A percentile compares a stretch with the other conserved stretches of the same genome.
Evolutionary conservation across 1,140 invertebrate species (phyloP).

Genomic region (Venustaconcha ellipsiformis): DNA sequence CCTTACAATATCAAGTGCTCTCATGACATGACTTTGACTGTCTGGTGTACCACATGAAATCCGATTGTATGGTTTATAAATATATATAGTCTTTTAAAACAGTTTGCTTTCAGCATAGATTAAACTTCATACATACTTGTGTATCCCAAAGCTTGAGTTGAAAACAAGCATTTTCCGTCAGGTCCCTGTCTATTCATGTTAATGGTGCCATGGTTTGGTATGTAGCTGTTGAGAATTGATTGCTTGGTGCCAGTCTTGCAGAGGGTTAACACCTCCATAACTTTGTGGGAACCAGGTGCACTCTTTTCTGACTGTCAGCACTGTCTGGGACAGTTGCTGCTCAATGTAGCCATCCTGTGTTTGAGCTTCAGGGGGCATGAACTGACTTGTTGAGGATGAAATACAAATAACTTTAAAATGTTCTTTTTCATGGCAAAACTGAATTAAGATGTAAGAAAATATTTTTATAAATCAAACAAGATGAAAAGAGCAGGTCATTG

Average conservation of each 20-base stretch:
- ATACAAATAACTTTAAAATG: background rate
- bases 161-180: slow-evolving; percentile 81
- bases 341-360: slow-evolving; percentile 24
- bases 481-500: background rate
- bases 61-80: no score
- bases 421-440: no score
- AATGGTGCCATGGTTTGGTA: slow-evolving; percentile 48
- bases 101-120: no score
- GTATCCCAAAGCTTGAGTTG: slow-evolving; percentile 80
- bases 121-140: slow-evolving; percentile 68
- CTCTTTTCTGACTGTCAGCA: no score
- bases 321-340: no score
- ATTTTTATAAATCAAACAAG: slow-evolving; percentile 21
- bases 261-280: background rate
- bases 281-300: no score
- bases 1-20: no score
- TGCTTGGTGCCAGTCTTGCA: slow-evolving; percentile 68
- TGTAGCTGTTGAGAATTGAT: slow-evolving; percentile 71
- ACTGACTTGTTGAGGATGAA: slow-evolving; percentile 43
- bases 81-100: no score
- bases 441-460: background rate
- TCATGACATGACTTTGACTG: no score
- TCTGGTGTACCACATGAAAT: no score
- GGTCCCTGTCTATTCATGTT: slow-evolving; percentile 56
- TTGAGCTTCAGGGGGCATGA: slow-evolving; percentile 40